Percentiles rank a stretch among this genome's conserved stretches.
Conservation (phyloP, 2,113 vertebrate species). For the Acrocephalus arundinaceus region DNA sequence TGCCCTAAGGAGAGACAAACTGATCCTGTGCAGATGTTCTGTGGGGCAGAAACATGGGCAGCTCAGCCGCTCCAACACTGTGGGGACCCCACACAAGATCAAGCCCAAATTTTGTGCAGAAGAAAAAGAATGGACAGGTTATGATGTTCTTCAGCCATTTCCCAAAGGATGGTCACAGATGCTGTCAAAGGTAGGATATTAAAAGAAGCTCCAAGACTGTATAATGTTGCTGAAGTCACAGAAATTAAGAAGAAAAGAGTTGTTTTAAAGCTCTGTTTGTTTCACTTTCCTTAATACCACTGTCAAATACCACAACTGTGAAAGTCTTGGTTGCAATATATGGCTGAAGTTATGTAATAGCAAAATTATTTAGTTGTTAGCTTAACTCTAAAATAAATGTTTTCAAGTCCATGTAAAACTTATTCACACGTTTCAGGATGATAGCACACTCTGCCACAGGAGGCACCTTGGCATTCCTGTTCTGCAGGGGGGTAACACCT, state of each 20-base stretch:
- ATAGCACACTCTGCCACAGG: neutral
- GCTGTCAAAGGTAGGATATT: neutral
- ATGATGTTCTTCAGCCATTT: neutral
- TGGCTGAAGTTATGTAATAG: neutral
- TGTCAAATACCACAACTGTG: neutral
- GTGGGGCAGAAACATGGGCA: rapidly evolving
- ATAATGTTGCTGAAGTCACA: neutral
- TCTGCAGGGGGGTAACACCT: neutral
- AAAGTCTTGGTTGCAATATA: neutral
- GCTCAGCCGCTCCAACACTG: neutral
- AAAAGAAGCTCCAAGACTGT: neutral
- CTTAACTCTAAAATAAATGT: neutral
- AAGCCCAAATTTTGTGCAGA: neutral
- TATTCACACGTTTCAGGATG: neutral
- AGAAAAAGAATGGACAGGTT: neutral
- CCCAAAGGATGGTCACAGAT: neutral
- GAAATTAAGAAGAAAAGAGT: neutral
- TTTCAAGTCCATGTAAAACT: neutral
- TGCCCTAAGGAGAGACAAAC: neutral
- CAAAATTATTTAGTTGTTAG: neutral
- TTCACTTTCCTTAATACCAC: neutral
- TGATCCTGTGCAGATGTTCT: neutral
- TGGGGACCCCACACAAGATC: rapidly evolving
- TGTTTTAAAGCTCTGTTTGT: neutral
- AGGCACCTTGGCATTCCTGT: neutral